Conservation (phyloP, 2,888 invertebrate species). For the Hirtodrosophila histrioides region DNA sequence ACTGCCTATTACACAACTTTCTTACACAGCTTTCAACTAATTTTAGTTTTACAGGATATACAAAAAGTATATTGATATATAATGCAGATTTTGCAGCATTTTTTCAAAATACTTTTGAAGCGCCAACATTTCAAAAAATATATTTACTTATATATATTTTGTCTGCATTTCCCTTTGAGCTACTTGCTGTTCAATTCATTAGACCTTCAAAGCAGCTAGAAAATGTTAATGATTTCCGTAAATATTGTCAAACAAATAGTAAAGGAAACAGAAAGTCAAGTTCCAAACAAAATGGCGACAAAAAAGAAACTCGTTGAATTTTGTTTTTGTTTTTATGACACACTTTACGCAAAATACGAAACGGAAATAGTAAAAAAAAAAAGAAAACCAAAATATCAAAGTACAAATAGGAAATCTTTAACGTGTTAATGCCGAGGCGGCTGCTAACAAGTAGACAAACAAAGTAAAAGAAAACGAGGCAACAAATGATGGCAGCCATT, state of each 20-base stretch:
- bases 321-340: slow-evolving; percentile 53
- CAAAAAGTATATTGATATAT: not conserved
- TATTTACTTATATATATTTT: not conserved
- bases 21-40: too few species aligned
- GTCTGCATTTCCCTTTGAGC: slow-evolving; percentile 1
- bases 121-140: slow-evolving; percentile 4
- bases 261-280: slow-evolving; percentile 26
- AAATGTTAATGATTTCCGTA: slow-evolving; percentile 55
- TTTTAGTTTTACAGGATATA: not conserved
- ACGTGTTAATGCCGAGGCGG: slow-evolving; percentile 67
- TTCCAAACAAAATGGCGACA: slow-evolving; percentile 7
- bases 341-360: slow-evolving; percentile 38
- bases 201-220: slow-evolving; percentile 15
- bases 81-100: not conserved
- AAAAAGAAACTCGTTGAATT: slow-evolving; percentile 42
- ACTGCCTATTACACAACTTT: too few species aligned
- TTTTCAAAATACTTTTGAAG: not conserved
- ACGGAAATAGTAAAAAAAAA: slow-evolving; percentile 41
- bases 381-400: slow-evolving; percentile 3
- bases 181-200: slow-evolving; percentile 51
- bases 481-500: slow-evolving; percentile 48
- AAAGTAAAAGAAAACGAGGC: slow-evolving; percentile 31
- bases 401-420: slow-evolving; percentile 47
- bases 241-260: slow-evolving; percentile 58
- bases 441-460: slow-evolving; percentile 72